These are phyloP conservation scores for Volucella zonaria DNA, from an alignment of 2,888 invertebrate genomes.

Conservation along the genomic window DNA sequence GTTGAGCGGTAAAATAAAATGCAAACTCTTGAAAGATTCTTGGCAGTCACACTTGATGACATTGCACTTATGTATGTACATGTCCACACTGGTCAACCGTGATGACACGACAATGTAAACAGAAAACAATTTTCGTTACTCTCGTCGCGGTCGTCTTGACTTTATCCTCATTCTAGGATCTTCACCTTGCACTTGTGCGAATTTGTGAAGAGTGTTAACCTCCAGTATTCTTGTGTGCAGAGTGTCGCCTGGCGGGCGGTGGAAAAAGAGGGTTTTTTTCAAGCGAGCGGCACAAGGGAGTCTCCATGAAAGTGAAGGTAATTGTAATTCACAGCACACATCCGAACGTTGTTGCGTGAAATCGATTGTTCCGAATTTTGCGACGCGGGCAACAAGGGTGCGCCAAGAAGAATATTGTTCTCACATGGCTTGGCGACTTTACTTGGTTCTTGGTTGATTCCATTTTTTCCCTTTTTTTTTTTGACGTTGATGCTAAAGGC, in stretches of 20 bases:
- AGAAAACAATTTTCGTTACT: constrained; percentile 47
- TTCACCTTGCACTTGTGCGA: constrained; percentile 72
- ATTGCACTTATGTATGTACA: constrained; percentile 5
- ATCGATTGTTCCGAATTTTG: constrained; percentile 72
- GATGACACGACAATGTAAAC: constrained; percentile 62
- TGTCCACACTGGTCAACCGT: constrained; percentile 33
- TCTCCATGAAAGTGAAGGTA: constrained; percentile 72
- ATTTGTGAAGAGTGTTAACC: constrained; percentile 70
- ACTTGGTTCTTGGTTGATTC: constrained; percentile 31
- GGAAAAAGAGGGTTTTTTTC: not conserved
- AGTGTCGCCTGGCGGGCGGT: not conserved
- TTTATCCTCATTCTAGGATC: constrained; percentile 65
- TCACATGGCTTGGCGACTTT: constrained; percentile 20
- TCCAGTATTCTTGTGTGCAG: constrained; percentile 45
- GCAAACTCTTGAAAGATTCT: constrained; percentile 22
- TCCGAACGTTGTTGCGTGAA: constrained; percentile 66
- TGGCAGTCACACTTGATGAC: constrained; percentile 29
- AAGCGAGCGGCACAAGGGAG: constrained; percentile 27
- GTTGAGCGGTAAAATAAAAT: not conserved
- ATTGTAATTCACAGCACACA: constrained; percentile 67
- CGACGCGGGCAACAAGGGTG: constrained; percentile 64
- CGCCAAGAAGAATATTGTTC: constrained; percentile 51
- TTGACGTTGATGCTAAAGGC: constrained; percentile 53
- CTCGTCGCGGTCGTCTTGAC: constrained; percentile 3
- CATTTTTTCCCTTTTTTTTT: constrained; percentile 34